Evolutionary conservation across 30 jellyfish, hydroid and myxozoan genomes (phyloP).

Genomic region (Aurelia aurita complex sp. Pacific): DNA sequence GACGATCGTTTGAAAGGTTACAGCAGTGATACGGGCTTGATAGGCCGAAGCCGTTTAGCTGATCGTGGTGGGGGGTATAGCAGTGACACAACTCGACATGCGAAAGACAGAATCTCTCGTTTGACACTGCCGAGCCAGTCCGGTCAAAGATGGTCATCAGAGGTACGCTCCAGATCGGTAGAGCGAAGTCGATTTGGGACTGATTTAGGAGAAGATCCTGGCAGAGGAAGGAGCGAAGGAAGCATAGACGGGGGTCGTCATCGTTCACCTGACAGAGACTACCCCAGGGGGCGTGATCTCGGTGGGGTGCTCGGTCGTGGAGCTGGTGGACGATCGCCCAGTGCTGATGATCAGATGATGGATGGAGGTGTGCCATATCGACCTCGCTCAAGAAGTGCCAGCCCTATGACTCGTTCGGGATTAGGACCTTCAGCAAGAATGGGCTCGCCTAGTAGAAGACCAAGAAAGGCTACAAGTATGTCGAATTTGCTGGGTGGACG

Average conservation of each 20-base stretch:
- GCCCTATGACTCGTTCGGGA: constrained; percentile 44
- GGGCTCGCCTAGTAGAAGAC: constrained; percentile 50
- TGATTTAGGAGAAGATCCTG: background rate
- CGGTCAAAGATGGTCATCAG: background rate
- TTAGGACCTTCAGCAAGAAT: constrained; percentile 10
- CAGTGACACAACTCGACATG: constrained; percentile 31
- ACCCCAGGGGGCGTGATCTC: constrained; percentile 9
- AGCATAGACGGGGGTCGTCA: background rate
- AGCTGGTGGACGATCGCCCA: constrained; percentile 18
- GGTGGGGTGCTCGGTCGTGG: constrained; percentile 7
- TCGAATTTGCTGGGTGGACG: background rate
- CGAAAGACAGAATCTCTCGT: constrained; percentile 16
- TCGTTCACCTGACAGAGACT: background rate
- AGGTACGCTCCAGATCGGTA: background rate
- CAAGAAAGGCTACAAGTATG: constrained; percentile 28
- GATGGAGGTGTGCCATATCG: constrained; percentile 15
- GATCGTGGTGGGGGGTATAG: constrained; percentile 21
- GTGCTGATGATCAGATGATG: constrained; percentile 9
- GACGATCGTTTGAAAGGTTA: constrained; percentile 43
- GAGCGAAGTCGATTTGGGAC: constrained; percentile 3
- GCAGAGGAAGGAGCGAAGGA: background rate
- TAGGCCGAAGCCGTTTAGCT: constrained; percentile 7
- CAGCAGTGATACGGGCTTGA: constrained; percentile 43
- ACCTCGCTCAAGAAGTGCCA: constrained; percentile 67
- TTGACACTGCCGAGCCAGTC: constrained; percentile 14